A percentile compares a stretch with the other conserved stretches of the same genome.
Evolutionary conservation across 64 coral and sea anemone species (phyloP).

Genomic region (Dendronephthya gigantea): DNA sequence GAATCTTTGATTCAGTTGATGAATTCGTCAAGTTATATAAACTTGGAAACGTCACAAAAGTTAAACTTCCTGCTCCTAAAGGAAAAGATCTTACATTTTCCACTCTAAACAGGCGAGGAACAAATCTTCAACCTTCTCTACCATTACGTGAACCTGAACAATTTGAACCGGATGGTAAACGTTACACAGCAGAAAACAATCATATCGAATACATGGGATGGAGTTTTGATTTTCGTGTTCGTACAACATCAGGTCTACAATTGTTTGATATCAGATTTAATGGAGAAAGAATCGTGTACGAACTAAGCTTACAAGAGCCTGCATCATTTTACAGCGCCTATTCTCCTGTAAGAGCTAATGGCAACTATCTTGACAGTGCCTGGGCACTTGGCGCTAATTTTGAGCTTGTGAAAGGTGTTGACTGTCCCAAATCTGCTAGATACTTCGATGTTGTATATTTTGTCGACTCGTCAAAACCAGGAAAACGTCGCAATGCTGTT

Average conservation of each 20-base stretch:
- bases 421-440: conserved; percentile 51
- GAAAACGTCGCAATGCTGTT: conserved; percentile 32
- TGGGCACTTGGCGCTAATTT: conserved; percentile 47
- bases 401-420: conserved; percentile 57
- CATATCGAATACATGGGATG: conserved; percentile 71
- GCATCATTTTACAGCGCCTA: conserved; percentile 46
- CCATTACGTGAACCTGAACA: conserved; percentile 48
- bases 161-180: conserved; percentile 73
- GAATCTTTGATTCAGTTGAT: conserved; percentile 19
- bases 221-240: conserved; percentile 68
- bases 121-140: conserved; percentile 22
- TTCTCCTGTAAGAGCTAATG: conserved; percentile 27
- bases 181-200: conserved; percentile 58
- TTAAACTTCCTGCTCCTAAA: conserved; percentile 25
- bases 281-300: conserved; percentile 61
- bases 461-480: background rate
- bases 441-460: conserved; percentile 49
- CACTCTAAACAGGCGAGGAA: conserved; percentile 30
- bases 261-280: conserved; percentile 66
- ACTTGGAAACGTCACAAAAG: conserved; percentile 30
- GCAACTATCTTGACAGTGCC: conserved; percentile 33
- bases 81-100: conserved; percentile 35
- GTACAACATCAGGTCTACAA: conserved; percentile 47
- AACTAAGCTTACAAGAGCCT: conserved; percentile 74
- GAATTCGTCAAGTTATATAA: conserved; percentile 32